Evolutionary conservation across 2,797 vertebrate genomes (phyloP).

Genomic region (Danio albolineatus): DNA sequence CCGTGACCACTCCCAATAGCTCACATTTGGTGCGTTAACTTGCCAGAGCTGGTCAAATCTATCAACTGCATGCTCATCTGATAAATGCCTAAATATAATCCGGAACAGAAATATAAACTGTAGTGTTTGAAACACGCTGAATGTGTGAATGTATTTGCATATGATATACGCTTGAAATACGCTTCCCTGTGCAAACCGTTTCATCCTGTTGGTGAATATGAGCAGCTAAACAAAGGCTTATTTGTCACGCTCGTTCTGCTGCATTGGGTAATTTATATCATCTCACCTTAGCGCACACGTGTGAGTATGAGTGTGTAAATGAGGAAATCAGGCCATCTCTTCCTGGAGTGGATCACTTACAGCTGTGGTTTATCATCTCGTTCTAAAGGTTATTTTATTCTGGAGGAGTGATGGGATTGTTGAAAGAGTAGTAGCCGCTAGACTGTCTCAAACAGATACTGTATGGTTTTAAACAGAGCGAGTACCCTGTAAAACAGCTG

Average conservation of each 20-base stretch:
- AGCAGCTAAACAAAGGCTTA: not conserved
- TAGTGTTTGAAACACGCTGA: not conserved
- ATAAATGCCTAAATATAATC: constrained; percentile 23
- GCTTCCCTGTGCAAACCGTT: constrained; percentile 6
- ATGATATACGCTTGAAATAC: not conserved
- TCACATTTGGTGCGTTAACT: not conserved
- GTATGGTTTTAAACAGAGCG: constrained; percentile 3
- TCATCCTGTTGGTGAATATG: not conserved
- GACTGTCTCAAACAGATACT: constrained; percentile 1
- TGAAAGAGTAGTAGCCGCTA: not conserved
- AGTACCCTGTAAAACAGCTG: constrained; percentile 30
- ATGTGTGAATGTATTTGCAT: constrained; percentile 19
- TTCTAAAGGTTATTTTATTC: constrained; percentile 43
- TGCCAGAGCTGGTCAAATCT: not conserved
- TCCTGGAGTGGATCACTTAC: constrained; percentile 48
- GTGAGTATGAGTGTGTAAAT: not conserved
- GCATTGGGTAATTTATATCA: not conserved
- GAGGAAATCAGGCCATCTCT: constrained; percentile 46
- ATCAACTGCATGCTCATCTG: not conserved
- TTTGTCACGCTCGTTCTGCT: not conserved
- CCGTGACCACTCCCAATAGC: constrained; percentile 26
- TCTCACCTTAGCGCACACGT: constrained; percentile 31
- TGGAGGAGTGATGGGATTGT: constrained; percentile 22
- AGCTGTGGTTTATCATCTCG: not conserved
- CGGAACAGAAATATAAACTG: not conserved